Conservation (phyloP, 1,140 invertebrate genomes). For the Asobara japonica region DNA sequence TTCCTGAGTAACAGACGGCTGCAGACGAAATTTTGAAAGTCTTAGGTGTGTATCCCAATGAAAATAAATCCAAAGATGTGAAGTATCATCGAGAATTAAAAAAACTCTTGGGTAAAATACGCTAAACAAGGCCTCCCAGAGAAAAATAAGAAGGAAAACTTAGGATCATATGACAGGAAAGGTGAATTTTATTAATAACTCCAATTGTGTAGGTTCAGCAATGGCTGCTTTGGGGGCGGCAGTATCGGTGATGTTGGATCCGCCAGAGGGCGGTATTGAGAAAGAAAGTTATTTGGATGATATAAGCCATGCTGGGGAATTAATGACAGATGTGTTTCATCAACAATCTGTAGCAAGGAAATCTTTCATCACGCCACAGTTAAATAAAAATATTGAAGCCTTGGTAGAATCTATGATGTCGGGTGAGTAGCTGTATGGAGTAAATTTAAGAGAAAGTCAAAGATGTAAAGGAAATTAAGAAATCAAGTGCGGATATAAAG, state of each 20-base stretch:
- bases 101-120: conserved; percentile 32
- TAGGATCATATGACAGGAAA: conserved; percentile 32
- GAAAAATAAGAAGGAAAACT: conserved; percentile 38
- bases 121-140: conserved; percentile 36
- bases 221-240: conserved; percentile 23
- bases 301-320: conserved; percentile 18
- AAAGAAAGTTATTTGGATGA: conserved; percentile 1
- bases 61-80: not conserved
- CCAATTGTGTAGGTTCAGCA: conserved; percentile 34
- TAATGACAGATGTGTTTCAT: conserved; percentile 25
- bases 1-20: no score
- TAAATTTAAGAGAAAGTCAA: conserved; percentile 29
- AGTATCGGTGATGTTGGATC: conserved; percentile 16
- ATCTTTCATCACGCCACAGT: conserved; percentile 27
- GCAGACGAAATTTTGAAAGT: not conserved
- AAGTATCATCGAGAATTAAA: not conserved
- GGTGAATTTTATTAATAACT: conserved; percentile 33
- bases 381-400: conserved; percentile 25
- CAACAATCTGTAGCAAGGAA: conserved; percentile 17
- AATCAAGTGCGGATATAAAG: conserved; percentile 13
- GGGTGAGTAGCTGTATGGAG: conserved; percentile 28
- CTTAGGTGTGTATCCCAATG: not conserved
- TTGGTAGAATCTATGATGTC: conserved; percentile 12
- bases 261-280: conserved; percentile 18
- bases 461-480: conserved; percentile 21